Conservation (phyloP, 2,797 vertebrate species). For the Oryzias sinensis region DNA sequence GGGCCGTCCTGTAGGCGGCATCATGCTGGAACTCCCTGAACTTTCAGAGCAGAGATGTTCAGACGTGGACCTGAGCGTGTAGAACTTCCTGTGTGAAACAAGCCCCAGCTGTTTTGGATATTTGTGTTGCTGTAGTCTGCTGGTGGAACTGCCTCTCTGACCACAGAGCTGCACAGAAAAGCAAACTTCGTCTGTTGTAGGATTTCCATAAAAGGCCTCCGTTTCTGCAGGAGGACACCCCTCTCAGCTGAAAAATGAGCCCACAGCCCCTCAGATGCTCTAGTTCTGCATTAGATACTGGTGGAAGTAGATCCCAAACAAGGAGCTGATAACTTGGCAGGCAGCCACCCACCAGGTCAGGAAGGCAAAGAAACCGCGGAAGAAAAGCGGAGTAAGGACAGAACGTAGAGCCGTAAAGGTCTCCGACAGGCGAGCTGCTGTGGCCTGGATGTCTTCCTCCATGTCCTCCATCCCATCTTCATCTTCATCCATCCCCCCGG, state of each 20-base stretch:
- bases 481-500: conserved; percentile 48
- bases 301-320: conserved; percentile 96
- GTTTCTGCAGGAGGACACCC: conserved; percentile 7
- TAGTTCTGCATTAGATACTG: conserved; percentile 85
- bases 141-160: conserved; percentile 26
- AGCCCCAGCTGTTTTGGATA: conserved; percentile 8
- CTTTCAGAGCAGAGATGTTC: not conserved
- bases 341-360: conserved; percentile 93
- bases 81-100: conserved; percentile 11
- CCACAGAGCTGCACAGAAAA: not conserved
- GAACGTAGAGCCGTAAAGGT: conserved; percentile 73
- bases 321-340: conserved; percentile 90
- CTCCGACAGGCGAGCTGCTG: conserved; percentile 79
- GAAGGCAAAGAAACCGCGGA: conserved; percentile 88
- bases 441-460: conserved; percentile 81
- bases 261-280: not conserved
- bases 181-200: conserved; percentile 9
- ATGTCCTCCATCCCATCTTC: conserved; percentile 77
- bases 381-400: conserved; percentile 84
- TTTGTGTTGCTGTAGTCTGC: conserved; percentile 32
- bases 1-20: too few relatives aligned
- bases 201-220: conserved; percentile 10
- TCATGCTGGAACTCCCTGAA: not conserved
- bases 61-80: not conserved
- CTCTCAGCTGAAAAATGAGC: not conserved